phyloP scores from a whole-genome alignment of 2,113 vertebrate species.

The Patagioenas fasciata region DNA sequence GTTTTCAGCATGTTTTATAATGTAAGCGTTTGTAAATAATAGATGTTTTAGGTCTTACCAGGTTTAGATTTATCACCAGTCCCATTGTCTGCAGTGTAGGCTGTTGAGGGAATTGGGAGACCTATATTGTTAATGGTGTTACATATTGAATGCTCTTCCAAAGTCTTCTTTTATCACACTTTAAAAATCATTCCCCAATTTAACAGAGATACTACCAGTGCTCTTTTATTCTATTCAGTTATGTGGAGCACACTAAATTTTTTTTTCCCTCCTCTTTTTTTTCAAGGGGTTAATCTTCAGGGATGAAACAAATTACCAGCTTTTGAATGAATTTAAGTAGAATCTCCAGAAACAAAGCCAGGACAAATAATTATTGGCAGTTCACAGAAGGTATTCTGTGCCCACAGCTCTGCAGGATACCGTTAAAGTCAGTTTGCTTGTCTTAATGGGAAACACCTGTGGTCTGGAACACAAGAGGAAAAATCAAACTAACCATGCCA shows the following conservation, averaged over 20 bases:
- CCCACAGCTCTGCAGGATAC: slow-evolving; percentile 74
- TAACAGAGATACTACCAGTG: slow-evolving; percentile 60
- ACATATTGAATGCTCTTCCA: slow-evolving; percentile 41
- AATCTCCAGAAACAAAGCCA: slow-evolving; percentile 80
- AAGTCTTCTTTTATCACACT: slow-evolving; percentile 63
- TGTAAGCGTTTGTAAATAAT: neutral
- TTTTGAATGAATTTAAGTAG: slow-evolving; percentile 79
- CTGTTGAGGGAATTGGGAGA: slow-evolving; percentile 13
- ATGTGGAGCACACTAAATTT: slow-evolving; percentile 41
- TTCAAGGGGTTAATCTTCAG: slow-evolving; percentile 73
- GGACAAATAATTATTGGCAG: slow-evolving; percentile 82
- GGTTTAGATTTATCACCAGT: slow-evolving; percentile 41
- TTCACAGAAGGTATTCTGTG: slow-evolving; percentile 72
- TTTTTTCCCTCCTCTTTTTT: neutral
- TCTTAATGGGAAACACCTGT: slow-evolving; percentile 80
- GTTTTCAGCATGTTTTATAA: slow-evolving; percentile 21
- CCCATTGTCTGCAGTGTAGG: neutral
- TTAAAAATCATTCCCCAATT: slow-evolving; percentile 72
- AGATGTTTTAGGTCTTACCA: neutral
- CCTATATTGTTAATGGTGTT: slow-evolving; percentile 40
- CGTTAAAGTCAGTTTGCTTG: slow-evolving; percentile 70
- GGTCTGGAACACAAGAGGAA: slow-evolving; percentile 55
- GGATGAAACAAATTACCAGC: slow-evolving; percentile 81
- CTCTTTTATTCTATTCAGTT: slow-evolving; percentile 73
- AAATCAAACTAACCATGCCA: slow-evolving; percentile 70